These are phyloP conservation scores for Anhinga anhinga DNA, from an alignment of 2,113 vertebrate genomes.

Conservation along the genomic window DNA sequence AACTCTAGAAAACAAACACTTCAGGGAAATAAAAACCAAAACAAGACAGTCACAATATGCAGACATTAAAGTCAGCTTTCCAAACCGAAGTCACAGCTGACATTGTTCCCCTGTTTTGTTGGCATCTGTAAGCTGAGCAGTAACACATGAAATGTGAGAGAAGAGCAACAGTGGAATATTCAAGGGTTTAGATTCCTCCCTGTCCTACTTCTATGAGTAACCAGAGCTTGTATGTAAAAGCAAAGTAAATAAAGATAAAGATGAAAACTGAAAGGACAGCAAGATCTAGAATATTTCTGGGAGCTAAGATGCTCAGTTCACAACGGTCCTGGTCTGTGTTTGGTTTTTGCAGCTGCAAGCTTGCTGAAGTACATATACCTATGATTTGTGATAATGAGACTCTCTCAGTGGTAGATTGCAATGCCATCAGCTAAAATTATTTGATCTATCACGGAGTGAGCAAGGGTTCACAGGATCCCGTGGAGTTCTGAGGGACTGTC, in stretches of 20 bases:
- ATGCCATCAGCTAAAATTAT: constrained; percentile 27
- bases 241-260: neutral
- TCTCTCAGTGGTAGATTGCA: constrained; percentile 21
- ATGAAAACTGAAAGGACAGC: neutral
- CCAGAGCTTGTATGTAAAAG: neutral
- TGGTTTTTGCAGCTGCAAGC: neutral
- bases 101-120: neutral
- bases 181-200: neutral
- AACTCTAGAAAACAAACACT: neutral
- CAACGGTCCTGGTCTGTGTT: neutral
- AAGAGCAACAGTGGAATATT: neutral
- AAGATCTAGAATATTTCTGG: neutral
- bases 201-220: neutral
- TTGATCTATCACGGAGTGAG: neutral
- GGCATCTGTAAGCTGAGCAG: neutral
- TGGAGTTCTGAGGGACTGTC: neutral
- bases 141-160: neutral
- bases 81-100: neutral
- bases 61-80: neutral
- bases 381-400: constrained; percentile 7
- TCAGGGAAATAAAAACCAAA: neutral
- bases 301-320: neutral
- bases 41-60: neutral
- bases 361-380: neutral
- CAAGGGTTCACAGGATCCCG: constrained; percentile 1